Conservation (phyloP, 1,140 invertebrate species). For the Anagrus nilaparvatae region DNA sequence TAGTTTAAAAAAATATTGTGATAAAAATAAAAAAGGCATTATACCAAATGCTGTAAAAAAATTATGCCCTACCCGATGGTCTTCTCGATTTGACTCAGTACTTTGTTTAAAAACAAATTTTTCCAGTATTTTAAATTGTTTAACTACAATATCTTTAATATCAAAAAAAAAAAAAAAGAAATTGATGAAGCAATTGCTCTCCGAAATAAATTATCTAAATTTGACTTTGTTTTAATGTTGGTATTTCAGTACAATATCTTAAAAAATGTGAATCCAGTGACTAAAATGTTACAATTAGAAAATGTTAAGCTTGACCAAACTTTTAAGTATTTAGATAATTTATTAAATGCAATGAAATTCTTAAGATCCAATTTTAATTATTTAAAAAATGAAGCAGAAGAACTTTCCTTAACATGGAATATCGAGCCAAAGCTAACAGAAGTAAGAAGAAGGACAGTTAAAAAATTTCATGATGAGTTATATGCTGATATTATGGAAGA, state of each 20-base stretch:
- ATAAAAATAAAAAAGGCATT: background rate
- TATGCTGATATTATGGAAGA: background rate
- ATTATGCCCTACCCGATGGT: background rate
- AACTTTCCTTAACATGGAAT: background rate
- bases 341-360: background rate
- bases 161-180: background rate
- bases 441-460: background rate
- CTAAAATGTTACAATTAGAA: background rate
- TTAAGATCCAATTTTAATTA: background rate
- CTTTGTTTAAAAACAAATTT: background rate
- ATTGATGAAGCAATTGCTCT: background rate
- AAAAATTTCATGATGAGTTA: background rate
- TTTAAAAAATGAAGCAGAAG: background rate
- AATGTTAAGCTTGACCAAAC: background rate
- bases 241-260: background rate
- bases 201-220: conserved; percentile 10
- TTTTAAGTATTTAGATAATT: background rate
- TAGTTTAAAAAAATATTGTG: background rate
- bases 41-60: background rate
- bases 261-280: background rate
- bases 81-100: background rate
- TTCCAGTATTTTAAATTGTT: background rate
- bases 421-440: background rate
- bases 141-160: background rate
- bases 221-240: conserved; percentile 13